phyloP scores from a whole-genome alignment of 2,113 vertebrate genomes.

The Lamprologus sp. region DNA sequence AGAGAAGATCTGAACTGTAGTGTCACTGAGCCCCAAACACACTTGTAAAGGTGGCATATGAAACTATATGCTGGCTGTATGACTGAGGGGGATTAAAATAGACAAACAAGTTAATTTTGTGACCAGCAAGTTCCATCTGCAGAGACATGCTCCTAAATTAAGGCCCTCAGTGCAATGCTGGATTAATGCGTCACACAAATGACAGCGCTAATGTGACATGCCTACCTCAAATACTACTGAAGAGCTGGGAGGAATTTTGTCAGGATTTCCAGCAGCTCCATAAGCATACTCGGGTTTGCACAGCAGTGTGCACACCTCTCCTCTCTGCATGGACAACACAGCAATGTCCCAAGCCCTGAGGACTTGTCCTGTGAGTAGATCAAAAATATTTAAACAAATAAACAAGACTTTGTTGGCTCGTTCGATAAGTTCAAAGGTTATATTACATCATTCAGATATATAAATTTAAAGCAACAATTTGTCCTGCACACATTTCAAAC shows the following conservation, averaged over 20 bases:
- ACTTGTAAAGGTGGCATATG: not conserved
- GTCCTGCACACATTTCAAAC: not conserved
- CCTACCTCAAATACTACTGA: constrained; percentile 84
- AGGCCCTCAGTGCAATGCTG: not conserved
- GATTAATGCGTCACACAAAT: not conserved
- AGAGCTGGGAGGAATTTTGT: constrained; percentile 87
- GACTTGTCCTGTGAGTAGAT: constrained; percentile 80
- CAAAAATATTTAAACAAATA: not conserved
- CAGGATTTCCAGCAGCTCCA: constrained; percentile 79
- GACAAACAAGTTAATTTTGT: not conserved
- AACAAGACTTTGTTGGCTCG: not conserved
- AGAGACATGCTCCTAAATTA: not conserved
- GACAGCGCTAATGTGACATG: not conserved
- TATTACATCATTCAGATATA: not conserved
- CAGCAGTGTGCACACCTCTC: constrained; percentile 84
- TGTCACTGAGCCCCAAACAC: not conserved
- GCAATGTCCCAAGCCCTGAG: constrained; percentile 93
- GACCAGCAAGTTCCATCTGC: constrained; percentile 50
- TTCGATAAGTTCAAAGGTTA: not conserved
- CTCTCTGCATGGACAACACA: constrained; percentile 88
- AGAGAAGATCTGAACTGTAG: not conserved
- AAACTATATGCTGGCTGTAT: not conserved
- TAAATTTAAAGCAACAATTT: not conserved
- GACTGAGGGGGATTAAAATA: constrained; percentile 2
- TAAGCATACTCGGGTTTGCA: constrained; percentile 91